Conservation (phyloP, 2,888 invertebrate genomes). For the Cerceris rybyensis region DNA sequence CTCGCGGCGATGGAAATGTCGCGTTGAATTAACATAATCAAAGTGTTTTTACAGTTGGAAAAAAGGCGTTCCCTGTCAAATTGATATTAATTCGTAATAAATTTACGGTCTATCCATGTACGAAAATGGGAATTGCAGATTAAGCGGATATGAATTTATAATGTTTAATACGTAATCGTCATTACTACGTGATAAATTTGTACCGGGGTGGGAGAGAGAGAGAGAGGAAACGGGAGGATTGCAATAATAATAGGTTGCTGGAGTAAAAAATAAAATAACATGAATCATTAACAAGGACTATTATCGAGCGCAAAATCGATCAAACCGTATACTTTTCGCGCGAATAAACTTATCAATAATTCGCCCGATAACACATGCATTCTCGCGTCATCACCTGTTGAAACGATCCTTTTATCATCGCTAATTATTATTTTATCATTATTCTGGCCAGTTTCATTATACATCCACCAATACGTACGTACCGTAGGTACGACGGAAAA, state of each 20-base stretch:
- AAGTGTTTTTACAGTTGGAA: conserved; percentile 5
- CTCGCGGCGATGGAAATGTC: neutral
- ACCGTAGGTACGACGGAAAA: neutral
- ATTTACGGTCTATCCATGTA: conserved; percentile 3
- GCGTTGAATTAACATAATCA: neutral
- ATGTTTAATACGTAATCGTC: conserved; percentile 7
- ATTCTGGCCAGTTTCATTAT: conserved; percentile 10
- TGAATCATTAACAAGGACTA: conserved; percentile 13
- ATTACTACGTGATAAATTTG: neutral
- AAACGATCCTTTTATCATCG: conserved; percentile 43
- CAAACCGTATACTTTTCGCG: conserved; percentile 23
- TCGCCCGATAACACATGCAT: conserved; percentile 13
- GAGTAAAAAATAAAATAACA: neutral
- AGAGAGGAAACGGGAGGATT: neutral
- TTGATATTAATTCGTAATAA: neutral
- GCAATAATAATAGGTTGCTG: neutral
- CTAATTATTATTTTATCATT: conserved; percentile 44
- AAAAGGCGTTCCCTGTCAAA: conserved; percentile 12
- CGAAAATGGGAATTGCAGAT: neutral
- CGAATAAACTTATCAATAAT: conserved; percentile 9
- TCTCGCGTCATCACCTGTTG: conserved; percentile 44
- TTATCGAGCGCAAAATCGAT: conserved; percentile 14
- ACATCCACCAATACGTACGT: conserved; percentile 25
- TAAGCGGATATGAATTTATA: conserved; percentile 9
- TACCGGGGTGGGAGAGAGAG: neutral